phyloP scores from a whole-genome alignment of 2,113 vertebrate species.

The Psittacus erithacus region DNA sequence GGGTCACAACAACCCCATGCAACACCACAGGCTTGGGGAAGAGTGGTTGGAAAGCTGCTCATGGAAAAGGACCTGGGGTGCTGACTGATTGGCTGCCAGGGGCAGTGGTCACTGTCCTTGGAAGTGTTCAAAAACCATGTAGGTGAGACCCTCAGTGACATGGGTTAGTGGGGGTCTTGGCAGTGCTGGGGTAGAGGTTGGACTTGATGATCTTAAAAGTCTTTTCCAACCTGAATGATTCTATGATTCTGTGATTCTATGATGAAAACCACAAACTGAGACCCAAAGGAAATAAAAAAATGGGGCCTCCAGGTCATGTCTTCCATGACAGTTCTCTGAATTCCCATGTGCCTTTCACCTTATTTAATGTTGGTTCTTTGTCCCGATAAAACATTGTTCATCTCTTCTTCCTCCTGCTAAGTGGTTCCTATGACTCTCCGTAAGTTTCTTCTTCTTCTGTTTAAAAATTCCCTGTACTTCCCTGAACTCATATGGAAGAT shows the following conservation, averaged over 20 bases:
- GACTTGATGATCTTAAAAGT: neutral
- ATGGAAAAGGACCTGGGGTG: neutral
- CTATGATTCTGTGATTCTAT: neutral
- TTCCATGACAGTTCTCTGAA: neutral
- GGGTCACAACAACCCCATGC: neutral
- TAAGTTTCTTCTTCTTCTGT: neutral
- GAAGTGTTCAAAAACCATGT: neutral
- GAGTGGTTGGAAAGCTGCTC: neutral
- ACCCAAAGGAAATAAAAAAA: neutral
- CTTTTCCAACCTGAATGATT: neutral
- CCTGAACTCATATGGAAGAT: neutral
- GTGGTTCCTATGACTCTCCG: neutral
- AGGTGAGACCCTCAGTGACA: neutral
- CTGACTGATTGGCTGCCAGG: neutral
- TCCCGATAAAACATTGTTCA: neutral
- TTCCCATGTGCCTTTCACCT: neutral
- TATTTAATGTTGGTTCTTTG: neutral
- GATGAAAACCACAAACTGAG: neutral
- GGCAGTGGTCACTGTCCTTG: neutral
- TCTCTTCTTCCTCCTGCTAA: neutral
- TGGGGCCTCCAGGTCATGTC: neutral
- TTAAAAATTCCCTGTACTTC: neutral
- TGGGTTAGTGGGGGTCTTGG: neutral
- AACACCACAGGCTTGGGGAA: neutral
- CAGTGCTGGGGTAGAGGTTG: neutral